phyloP scores from a whole-genome alignment of 2,113 vertebrate genomes.

The Ptilorrhoa leucosticta region DNA sequence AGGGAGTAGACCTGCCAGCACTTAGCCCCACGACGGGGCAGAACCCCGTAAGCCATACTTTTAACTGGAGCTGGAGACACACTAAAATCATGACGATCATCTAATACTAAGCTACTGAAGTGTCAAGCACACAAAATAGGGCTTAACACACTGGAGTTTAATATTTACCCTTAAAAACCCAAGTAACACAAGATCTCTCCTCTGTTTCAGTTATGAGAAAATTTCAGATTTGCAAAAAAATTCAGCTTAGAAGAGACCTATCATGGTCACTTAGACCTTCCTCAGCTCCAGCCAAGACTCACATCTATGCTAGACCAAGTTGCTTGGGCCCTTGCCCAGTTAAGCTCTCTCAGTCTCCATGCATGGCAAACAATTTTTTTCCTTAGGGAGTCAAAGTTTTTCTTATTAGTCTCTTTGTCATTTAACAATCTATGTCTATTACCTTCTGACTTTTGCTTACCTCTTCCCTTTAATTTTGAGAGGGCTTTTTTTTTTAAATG shows the following conservation, averaged over 20 bases:
- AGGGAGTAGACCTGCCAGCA: not conserved
- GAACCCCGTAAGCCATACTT: not conserved
- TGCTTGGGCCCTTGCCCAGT: not conserved
- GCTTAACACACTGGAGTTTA: not conserved
- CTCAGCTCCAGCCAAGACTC: not conserved
- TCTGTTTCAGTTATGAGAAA: not conserved
- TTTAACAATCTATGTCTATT: not conserved
- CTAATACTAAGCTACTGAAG: not conserved
- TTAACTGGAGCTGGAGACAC: not conserved
- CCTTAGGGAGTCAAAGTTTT: not conserved
- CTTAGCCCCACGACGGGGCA: not conserved
- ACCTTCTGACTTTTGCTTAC: not conserved
- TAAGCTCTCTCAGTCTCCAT: not conserved
- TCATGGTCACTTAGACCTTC: not conserved
- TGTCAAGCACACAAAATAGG: not conserved
- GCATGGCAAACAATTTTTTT: not conserved
- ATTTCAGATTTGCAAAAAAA: not conserved
- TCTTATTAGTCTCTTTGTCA: not conserved
- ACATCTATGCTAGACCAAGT: not conserved
- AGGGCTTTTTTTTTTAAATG: not conserved
- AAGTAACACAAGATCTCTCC: not conserved
- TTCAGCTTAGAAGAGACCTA: not conserved
- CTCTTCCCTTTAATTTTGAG: not conserved
- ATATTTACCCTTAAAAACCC: not conserved
- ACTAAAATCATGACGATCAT: rapidly evolving